Evolutionary conservation across 2,113 vertebrate genomes (phyloP), one percentile per base, ranked within the genome.

Genomic region (Cheirogaleus medius): DNA sequence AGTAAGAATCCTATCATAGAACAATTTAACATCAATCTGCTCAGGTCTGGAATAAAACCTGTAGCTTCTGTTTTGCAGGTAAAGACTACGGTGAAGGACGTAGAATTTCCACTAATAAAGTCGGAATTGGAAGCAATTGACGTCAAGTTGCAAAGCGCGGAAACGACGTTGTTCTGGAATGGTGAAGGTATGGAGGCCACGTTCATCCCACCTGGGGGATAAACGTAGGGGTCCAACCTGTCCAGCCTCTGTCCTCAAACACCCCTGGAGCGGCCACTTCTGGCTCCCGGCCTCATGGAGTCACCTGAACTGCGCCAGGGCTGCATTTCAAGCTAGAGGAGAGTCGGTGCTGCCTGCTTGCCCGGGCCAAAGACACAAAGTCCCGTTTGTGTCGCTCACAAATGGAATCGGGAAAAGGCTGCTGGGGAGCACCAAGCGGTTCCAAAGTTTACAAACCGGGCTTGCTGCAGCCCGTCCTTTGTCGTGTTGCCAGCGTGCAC

Each of bases 141-240:
- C 0, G 0, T 44, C 32, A 97, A 54, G 8, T 74, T 99, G 37
- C 0, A 78, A 64, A 73, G 82, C 0, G 98, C 98, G 0, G 99
- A 99, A 92, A 90, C 88, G 0, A 94, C 97, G 0, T 60, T 99
- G 13, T 98, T 98, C 63, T 99, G 99, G 99, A 98, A 97, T 4
- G 71, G 98, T 0, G 77, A 98, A 97, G 99, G 99, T 99, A 97
- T 1, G 0, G 11, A 4, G n/a, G 63, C 20, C n/a, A 0, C 5
- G 1, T 4, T 6, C 3, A 0, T 18, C 14, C n/a, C 25, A 5
- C 44, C 18, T 15, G 0, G 21, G 0, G 21, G n/a, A 6, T 54
- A 0, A 20, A 10, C 39, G 3, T 18, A 14, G 18, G 73, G 64
- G 20, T 21, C 25, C 3, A 2, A 0, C 4, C 27, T 17, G 25